Evolutionary conservation across 2,113 vertebrate species (phyloP).

Genomic region (Eptesicus fuscus): DNA sequence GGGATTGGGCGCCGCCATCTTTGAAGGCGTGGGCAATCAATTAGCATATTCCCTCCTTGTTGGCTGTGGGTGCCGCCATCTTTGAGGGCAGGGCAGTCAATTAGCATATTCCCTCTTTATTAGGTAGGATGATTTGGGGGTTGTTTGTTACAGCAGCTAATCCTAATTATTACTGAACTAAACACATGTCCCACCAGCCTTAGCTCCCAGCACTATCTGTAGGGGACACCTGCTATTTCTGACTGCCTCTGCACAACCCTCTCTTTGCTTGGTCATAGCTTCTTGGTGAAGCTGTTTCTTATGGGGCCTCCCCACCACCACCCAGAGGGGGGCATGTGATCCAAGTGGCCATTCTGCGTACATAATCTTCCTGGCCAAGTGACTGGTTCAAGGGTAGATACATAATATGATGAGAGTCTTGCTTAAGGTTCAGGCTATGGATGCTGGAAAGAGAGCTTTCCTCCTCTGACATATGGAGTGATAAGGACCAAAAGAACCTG

Average conservation of each 20-base stretch:
- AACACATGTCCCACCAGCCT: neutral
- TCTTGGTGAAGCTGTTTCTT: neutral
- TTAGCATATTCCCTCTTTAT: too few species aligned
- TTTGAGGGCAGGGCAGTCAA: too few species aligned
- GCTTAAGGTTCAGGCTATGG: neutral
- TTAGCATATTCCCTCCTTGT: too few species aligned
- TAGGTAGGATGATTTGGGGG: neutral
- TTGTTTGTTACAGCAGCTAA: neutral
- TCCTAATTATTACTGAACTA: neutral
- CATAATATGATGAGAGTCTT: neutral
- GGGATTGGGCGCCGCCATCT: too few species aligned
- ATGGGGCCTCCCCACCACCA: neutral
- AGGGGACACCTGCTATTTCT: neutral
- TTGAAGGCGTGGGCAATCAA: too few species aligned
- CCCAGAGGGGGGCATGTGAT: neutral
- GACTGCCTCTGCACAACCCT: neutral
- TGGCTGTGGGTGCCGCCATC: too few species aligned
- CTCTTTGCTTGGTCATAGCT: neutral
- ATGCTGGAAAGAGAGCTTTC: neutral
- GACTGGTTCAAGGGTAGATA: neutral
- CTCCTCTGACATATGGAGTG: neutral
- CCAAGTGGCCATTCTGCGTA: neutral
- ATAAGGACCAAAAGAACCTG: neutral
- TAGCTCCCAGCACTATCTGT: neutral
- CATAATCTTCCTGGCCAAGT: neutral